Evolutionary conservation across 1,140 invertebrate species (phyloP), one percentile per base, ranked within the genome.

Genomic region (Platorchestia sp.): DNA sequence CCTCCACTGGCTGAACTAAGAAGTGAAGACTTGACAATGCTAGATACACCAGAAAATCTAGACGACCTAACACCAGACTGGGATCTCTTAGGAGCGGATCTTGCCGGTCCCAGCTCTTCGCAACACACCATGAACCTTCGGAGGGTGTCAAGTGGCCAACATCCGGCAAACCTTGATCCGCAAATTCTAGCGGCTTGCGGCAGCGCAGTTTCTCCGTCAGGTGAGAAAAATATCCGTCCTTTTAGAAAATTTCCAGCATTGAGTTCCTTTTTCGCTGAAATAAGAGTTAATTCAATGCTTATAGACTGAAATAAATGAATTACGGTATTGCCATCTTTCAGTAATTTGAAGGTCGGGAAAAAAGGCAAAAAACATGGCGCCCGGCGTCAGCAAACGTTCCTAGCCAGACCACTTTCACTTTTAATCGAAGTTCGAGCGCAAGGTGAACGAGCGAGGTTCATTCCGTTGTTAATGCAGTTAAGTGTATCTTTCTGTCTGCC

Each of bases 41-140:
- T 93, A 19, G 91, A 93, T 44, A 93, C 91, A 22, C 45, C 43
- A 44, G 91, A 93, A 45, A 93, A 93, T 40, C 43, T 93, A 44
- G 91, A 93, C 91, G 91, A 93, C 43, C 91, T 93, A 44, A 93
- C 91, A 6, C 91, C 91, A 44, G 91, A 93, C 91, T 93, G 91
- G 91, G 91, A 93, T 93, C 45, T 93, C 45, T 45, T 93, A 93
- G 91, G 91, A n/a, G 43, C 91, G 0, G 91, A 45, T 40, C 40
- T 45, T 40, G 45, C 43, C 40, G 87, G 87, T 42, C 43, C 87
- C 5, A 89, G 87, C 42, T 44, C 87, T 89, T 89, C 87, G 1
- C 87, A 89, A 3, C 87, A 42, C 59, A 90, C 87, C 7, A 93
- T 93, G 91, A 93, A 93, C 43, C 36, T 93, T 42, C 43, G 43